Percentiles rank a stretch among this genome's conserved stretches.
Evolutionary conservation across 92 coral and sea anemone genomes (phyloP).

Genomic region (Parazoanthus swiftii): DNA sequence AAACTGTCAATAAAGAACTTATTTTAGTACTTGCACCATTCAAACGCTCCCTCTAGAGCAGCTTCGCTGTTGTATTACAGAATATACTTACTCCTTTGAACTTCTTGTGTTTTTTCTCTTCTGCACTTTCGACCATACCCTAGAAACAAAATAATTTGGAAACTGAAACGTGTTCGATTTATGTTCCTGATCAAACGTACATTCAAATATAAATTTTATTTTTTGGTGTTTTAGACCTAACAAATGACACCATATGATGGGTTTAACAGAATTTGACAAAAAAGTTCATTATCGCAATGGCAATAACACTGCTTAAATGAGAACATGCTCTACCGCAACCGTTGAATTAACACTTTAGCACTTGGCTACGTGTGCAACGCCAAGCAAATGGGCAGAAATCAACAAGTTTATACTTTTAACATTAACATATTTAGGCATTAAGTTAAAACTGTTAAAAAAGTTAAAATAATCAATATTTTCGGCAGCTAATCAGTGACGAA

Average conservation of each 20-base stretch:
- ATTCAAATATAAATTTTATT: background rate
- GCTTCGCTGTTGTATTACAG: background rate
- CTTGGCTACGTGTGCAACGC: no score
- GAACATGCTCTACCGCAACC: background rate
- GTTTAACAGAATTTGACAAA: background rate
- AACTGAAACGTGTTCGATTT: background rate
- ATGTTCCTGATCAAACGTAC: background rate
- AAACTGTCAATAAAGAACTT: background rate
- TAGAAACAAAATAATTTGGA: constrained; percentile 23
- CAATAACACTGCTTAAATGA: background rate
- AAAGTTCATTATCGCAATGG: no score
- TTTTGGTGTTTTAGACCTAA: background rate
- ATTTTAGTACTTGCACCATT: background rate
- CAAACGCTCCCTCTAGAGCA: background rate
- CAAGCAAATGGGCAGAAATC: no score
- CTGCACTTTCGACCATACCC: constrained; percentile 99
- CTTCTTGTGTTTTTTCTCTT: constrained; percentile 77
- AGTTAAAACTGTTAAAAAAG: no score
- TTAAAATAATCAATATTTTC: no score
- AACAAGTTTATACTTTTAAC: no score
- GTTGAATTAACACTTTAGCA: background rate
- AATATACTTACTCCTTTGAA: constrained; percentile 35
- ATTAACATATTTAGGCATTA: no score
- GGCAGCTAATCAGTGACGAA: no score
- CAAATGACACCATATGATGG: background rate